Base-by-base conservation (phyloP, 2,797 vertebrate species). In the Etheostoma nigrum region DNA sequence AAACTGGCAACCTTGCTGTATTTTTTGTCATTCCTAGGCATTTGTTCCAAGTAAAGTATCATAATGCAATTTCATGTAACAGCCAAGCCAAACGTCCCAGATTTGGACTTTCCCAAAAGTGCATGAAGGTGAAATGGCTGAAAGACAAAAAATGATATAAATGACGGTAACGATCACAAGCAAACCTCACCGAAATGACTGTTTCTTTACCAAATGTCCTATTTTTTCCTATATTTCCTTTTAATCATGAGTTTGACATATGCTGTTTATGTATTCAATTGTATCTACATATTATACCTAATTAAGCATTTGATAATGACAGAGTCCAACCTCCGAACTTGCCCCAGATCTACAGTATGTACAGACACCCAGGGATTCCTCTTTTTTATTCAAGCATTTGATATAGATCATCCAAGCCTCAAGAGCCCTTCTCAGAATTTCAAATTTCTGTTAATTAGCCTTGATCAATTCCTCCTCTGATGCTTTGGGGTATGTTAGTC, bases 391-490 rank as follows among this genome's bases (percentile, higher is more conserved):
- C 67, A 66, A 68, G 54, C 53, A 76, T 84, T 72, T 86, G 77
- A 87, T 86, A 79, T 79, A 64, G 48, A 42, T 83, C 47, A 36
- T 71, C 51, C 30, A 57, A 70, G 23, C 79, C 86, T 78, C 82
- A 30, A 44, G 74, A 85, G 80, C n/a, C 58, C 27, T 77, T 66
- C 55, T 40, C 69, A 47, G 75, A 67, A 61, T 71, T 76, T 75
- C 54, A 77, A 67, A 85, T 83, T 79, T 58, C 65, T 73, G 61
- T 79, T 90, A 84, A 86, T 92, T 84, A 84, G 80, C 71, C 74
- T 74, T 87, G 77, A 87, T 86, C 78, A 82, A 44, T 81, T 76
- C 72, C 53, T 78, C 48, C 69, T 79, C 72, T 83, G 63, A 83
- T 73, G 72, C 74, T 55, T 48, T 51, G 42, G 42, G 72, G 19